Conservation (phyloP, 2,888 invertebrate species). For the Protonemura montana region DNA sequence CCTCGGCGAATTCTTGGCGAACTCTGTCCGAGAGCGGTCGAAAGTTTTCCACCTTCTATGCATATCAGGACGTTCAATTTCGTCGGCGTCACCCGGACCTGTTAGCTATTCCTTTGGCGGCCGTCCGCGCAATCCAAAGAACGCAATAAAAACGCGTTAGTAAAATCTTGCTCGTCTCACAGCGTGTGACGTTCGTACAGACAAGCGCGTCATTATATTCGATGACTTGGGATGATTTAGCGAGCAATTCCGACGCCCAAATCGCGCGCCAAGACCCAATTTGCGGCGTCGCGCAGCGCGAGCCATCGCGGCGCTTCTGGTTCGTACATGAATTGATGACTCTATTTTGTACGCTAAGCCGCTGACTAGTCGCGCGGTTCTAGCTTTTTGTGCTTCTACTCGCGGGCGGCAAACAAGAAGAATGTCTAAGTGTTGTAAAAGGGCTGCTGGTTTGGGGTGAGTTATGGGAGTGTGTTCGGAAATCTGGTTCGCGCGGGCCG, state of each 20-base stretch:
- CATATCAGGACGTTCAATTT: constrained; percentile 13
- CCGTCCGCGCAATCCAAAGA: neutral
- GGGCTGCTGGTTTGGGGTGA: constrained; percentile 31
- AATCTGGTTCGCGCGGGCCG: constrained; percentile 36
- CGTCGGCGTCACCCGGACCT: neutral
- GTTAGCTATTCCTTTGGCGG: neutral
- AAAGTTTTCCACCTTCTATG: constrained; percentile 7
- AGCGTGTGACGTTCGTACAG: neutral
- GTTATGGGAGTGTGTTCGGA: constrained; percentile 40
- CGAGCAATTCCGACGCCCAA: neutral
- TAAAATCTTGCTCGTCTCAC: neutral
- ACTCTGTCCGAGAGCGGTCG: neutral
- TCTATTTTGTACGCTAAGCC: constrained; percentile 41
- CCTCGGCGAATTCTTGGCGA: neutral
- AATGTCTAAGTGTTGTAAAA: constrained; percentile 43
- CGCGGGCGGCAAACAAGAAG: constrained; percentile 39
- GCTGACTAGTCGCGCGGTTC: constrained; percentile 30
- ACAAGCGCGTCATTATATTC: constrained; percentile 4
- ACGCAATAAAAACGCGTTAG: neutral
- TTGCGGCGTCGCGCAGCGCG: constrained; percentile 33
- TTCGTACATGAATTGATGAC: constrained; percentile 33
- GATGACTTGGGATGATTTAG: constrained; percentile 32
- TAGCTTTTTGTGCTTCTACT: constrained; percentile 35
- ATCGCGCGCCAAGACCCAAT: neutral
- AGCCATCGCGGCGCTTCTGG: no score